Evolutionary conservation across 1,140 invertebrate genomes (phyloP), one percentile per base, ranked within the genome.

Genomic region (Tenebrio molitor): DNA sequence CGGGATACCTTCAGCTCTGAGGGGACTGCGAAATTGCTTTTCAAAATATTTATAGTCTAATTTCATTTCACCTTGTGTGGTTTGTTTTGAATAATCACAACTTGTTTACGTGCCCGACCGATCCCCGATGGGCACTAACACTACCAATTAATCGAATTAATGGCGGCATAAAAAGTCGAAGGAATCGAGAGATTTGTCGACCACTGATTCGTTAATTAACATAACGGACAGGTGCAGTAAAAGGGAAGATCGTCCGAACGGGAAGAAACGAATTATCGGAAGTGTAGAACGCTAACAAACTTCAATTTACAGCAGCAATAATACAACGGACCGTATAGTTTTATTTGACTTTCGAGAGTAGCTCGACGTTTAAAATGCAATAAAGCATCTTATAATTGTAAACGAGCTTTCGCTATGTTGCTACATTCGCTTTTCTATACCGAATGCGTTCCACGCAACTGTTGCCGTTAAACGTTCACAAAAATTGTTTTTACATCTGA

Each of bases 11-110:
- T 71, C 25, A 19, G 16, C 53, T 44, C 33, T 44, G 21, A 44
- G 39, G 50, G 69, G 69, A 71, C 69, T 63, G 14, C 50, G 69
- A 71, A 71, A 71, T 71, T 71, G 53, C 42, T 71, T 71, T 71
- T 64, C 69, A 71, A 71, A 71, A 71, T 71, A 71, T 71, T 71
- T 71, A 71, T 71, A 62, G 53, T 63, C 58, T 71, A 71, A 71
- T 71, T 71, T 64, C 58, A 62, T 71, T 71, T 71, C 34, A 41
- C 34, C 41, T 34, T 69, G 58, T 62, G 58, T 42, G 69, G 36
- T 63, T 64, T 71, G 53, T 64, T 63, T 25, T 53, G 46, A 71
- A 71, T 64, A 62, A 71, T 53, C 58, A 63, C 58, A 42, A 41
- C 58, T 42, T 53, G 44, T 71, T 71, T 71, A 41, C 36, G 64